phyloP scores from a whole-genome alignment of 2,113 vertebrate genomes.

The Cyprinodon tularosa region DNA sequence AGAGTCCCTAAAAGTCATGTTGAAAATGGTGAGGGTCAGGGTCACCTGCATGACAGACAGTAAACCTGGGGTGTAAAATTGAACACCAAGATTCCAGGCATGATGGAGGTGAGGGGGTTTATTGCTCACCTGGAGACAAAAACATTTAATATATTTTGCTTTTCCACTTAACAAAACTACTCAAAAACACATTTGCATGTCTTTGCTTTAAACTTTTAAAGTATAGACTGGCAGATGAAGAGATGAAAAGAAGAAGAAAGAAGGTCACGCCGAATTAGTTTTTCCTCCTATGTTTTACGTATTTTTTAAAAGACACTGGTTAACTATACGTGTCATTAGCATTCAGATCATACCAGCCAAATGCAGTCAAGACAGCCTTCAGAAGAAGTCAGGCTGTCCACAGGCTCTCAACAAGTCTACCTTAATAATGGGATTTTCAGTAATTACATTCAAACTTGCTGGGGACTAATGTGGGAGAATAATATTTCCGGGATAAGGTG shows the following conservation, averaged over 20 bases:
- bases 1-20: slow-evolving; percentile 35
- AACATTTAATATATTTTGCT: slow-evolving; percentile 19
- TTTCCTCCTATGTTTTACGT: slow-evolving; percentile 6
- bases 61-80: slow-evolving; percentile 44
- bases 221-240: background rate
- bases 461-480: slow-evolving; percentile 53
- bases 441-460: slow-evolving; percentile 53
- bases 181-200: background rate
- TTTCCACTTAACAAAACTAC: slow-evolving; percentile 6
- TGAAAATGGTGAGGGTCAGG: slow-evolving; percentile 38
- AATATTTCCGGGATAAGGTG: slow-evolving; percentile 47
- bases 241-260: background rate
- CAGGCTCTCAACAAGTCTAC: slow-evolving; percentile 51
- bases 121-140: slow-evolving; percentile 19
- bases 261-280: background rate
- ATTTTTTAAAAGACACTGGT: slow-evolving; percentile 22
- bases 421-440: slow-evolving; percentile 66
- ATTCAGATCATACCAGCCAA: slow-evolving; percentile 59
- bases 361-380: slow-evolving; percentile 37
- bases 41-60: slow-evolving; percentile 52
- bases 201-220: background rate
- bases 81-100: slow-evolving; percentile 33
- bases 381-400: slow-evolving; percentile 54
- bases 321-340: slow-evolving; percentile 21
- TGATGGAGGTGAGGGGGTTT: slow-evolving; percentile 11